Conservation (phyloP, 2,113 vertebrate genomes). For the Ancistrus triradiatus region DNA sequence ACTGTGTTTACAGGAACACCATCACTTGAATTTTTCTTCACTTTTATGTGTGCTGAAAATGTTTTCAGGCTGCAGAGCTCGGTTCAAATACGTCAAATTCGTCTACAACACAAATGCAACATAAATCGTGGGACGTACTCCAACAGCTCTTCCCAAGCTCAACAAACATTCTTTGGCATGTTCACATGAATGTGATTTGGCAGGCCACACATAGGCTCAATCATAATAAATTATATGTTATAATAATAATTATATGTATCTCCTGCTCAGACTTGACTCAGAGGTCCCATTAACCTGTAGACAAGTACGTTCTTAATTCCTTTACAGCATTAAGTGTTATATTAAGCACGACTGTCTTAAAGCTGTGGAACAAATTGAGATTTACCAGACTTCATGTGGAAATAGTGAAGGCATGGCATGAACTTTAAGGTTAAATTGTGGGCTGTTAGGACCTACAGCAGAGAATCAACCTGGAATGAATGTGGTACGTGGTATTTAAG, state of each 20-base stretch:
- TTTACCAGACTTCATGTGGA: too few relatives aligned
- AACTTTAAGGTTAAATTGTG: too few relatives aligned
- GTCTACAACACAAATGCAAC: too few relatives aligned
- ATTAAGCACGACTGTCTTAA: too few relatives aligned
- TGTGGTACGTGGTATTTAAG: too few relatives aligned
- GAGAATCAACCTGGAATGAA: too few relatives aligned
- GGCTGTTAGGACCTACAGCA: too few relatives aligned
- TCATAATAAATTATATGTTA: neutral
- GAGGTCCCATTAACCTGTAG: slow-evolving; percentile 9
- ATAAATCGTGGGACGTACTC: too few relatives aligned
- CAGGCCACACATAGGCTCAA: neutral
- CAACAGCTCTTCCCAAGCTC: neutral
- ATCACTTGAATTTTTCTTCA: neutral
- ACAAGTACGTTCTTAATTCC: slow-evolving; percentile 21
- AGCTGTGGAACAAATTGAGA: too few relatives aligned
- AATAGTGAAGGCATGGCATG: too few relatives aligned
- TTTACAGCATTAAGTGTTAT: too few relatives aligned
- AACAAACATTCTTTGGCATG: neutral
- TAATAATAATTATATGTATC: too few relatives aligned
- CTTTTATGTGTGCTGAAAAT: neutral
- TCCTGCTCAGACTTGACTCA: neutral
- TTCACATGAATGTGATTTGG: neutral
- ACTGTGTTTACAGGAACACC: neutral
- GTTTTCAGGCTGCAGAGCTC: neutral
- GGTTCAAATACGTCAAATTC: slow-evolving; percentile 9